Evolutionary conservation across 2,888 invertebrate genomes (phyloP).

Genomic region (Clitarchus hookeri): DNA sequence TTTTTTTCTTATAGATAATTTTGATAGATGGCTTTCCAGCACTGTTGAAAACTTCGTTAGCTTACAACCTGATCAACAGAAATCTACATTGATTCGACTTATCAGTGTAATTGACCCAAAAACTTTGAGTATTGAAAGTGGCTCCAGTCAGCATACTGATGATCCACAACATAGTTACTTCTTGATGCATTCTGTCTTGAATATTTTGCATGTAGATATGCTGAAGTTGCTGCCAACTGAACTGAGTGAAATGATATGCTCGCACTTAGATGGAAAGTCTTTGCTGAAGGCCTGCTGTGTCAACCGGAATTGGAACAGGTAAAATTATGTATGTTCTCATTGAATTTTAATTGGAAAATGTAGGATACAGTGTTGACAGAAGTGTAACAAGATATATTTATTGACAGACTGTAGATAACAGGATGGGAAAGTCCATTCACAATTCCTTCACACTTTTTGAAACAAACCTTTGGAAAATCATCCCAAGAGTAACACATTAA

Average conservation of each 20-base stretch:
- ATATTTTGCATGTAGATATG: neutral
- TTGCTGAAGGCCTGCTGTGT: neutral
- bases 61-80: neutral
- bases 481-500: too few species aligned
- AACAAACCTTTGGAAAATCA: too few species aligned
- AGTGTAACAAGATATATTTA: too few species aligned
- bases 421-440: too few species aligned
- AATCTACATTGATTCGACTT: neutral
- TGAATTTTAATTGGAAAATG: too few species aligned
- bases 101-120: neutral
- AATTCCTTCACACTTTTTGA: too few species aligned
- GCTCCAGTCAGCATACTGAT: neutral
- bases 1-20: neutral
- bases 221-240: neutral
- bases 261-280: neutral
- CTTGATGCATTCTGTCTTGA: neutral
- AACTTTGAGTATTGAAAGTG: neutral
- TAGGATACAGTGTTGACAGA: too few species aligned
- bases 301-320: slow-evolving; percentile 2
- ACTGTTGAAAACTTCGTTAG: neutral
- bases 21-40: neutral
- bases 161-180: neutral
- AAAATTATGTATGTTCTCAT: neutral
- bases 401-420: too few species aligned
- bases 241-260: neutral